Evolutionary conservation across 2,797 vertebrate genomes (phyloP).

Genomic region (Fratercula arctica): DNA sequence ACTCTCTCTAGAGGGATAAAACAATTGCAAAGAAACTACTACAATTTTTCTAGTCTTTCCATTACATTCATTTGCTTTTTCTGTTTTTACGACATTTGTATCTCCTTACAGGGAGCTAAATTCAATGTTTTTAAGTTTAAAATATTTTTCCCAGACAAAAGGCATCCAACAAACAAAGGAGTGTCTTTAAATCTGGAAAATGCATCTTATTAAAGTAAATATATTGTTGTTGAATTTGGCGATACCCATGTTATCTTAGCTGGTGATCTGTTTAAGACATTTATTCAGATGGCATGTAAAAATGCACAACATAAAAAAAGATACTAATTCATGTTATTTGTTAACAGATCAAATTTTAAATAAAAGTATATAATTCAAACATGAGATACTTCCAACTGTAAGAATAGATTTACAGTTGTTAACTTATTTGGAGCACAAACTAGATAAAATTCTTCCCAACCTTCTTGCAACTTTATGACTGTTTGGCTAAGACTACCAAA

Average conservation of each 20-base stretch:
- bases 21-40: neutral
- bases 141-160: conserved; percentile 1
- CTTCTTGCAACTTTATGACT: neutral
- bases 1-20: neutral
- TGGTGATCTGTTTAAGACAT: neutral
- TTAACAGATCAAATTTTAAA: neutral
- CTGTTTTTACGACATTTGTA: neutral
- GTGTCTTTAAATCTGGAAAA: neutral
- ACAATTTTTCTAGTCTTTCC: neutral
- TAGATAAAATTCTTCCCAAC: neutral
- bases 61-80: neutral
- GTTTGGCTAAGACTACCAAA: neutral
- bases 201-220: neutral
- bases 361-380: neutral
- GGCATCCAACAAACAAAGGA: neutral
- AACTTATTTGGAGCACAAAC: neutral
- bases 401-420: neutral
- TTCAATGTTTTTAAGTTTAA: neutral
- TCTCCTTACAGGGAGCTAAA: neutral
- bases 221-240: conserved; percentile 32
- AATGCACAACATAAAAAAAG: neutral
- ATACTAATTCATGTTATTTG: neutral
- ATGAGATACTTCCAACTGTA: neutral
- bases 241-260: neutral
- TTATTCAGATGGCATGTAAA: neutral